Evolutionary conservation across 1,140 invertebrate genomes (phyloP), one percentile per base, ranked within the genome.

Genomic region (Ceratina japonica): DNA sequence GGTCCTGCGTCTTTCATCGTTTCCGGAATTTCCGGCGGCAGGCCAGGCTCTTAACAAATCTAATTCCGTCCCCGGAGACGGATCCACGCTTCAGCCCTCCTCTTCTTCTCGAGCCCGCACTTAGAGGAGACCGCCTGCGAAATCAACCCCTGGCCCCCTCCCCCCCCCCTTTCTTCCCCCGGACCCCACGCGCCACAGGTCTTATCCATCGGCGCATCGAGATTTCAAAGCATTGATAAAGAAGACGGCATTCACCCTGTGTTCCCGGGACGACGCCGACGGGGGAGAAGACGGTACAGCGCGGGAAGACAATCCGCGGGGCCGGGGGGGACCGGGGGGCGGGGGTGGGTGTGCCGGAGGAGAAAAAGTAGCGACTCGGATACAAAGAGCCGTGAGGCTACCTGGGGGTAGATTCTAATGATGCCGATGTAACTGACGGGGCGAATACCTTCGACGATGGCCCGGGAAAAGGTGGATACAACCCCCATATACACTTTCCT

Each of bases 211-310:
- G 71, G 24, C 63, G 58, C 22, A 37, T 59, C 58, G 74, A 80
- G 78, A 80, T 84, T 75, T 84, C 83, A 80, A 84, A 83, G 81
- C 72, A 69, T 84, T 80, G 81, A 84, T 84, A 84, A 76, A 73
- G 75, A 84, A 79, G 69, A 80, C 66, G 65, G 71, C 65, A 84
- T 84, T 83, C 83, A 70, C 56, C 52, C 52, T 52, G 44, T 44
- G 70, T 70, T 68, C 61, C 31, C 7, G 54, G 15, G 20, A 49
- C 68, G 52, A n/a, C 37, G 37, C 64, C 5, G 3, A 49, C n/a
- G 27, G 12, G 20, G n/a, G 61, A 51, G 37, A 44, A 44, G 37
- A 44, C 37, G 37, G 37, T 44, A 13, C 18, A 66, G 18, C 16
- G 20, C 70, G 52, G 52, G 58, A 65, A 56, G 74, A 51, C 58